Conservation (phyloP, 2,888 invertebrate species). For the Cryptops parisi region DNA sequence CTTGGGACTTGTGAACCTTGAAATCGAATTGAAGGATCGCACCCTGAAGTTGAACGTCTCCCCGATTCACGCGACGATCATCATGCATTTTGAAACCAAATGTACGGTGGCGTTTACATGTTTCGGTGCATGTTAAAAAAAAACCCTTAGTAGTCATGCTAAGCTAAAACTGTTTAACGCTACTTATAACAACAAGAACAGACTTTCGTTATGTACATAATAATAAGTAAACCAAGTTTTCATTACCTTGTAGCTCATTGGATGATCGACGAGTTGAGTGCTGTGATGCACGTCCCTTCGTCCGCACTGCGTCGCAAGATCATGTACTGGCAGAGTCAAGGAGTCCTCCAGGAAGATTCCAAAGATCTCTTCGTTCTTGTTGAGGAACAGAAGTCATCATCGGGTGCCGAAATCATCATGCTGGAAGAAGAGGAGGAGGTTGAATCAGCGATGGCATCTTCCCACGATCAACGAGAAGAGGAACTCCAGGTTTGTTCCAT, state of each 20-base stretch:
- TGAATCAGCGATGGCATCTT: slow-evolving; percentile 88
- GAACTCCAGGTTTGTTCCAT: slow-evolving; percentile 78
- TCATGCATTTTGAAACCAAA: slow-evolving; percentile 82
- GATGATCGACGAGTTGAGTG: slow-evolving; percentile 72
- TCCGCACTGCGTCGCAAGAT: slow-evolving; percentile 73
- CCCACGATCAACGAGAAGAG: slow-evolving; percentile 84
- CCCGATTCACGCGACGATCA: slow-evolving; percentile 84
- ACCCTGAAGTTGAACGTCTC: slow-evolving; percentile 68
- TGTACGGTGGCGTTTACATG: no score
- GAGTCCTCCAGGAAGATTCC: slow-evolving; percentile 32
- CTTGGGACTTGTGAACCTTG: slow-evolving; percentile 76
- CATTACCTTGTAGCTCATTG: no score
- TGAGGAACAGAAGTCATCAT: slow-evolving; percentile 27
- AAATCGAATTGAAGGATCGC: slow-evolving; percentile 71
- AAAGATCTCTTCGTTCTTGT: slow-evolving; percentile 32
- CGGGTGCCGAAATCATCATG: slow-evolving; percentile 30
- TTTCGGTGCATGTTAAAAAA: no score
- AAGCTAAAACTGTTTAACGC: no score
- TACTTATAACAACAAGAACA: no score
- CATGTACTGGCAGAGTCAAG: slow-evolving; percentile 84
- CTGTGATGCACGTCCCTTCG: slow-evolving; percentile 71
- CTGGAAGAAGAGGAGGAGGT: slow-evolving; percentile 73
- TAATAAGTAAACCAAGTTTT: no score
- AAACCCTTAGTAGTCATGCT: no score
- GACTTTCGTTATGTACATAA: no score